A percentile compares a stretch with the other conserved stretches of the same genome.
These are phyloP conservation scores for Suncus etruscus DNA, from an alignment of 2,113 vertebrate genomes.

Conservation along the genomic window DNA sequence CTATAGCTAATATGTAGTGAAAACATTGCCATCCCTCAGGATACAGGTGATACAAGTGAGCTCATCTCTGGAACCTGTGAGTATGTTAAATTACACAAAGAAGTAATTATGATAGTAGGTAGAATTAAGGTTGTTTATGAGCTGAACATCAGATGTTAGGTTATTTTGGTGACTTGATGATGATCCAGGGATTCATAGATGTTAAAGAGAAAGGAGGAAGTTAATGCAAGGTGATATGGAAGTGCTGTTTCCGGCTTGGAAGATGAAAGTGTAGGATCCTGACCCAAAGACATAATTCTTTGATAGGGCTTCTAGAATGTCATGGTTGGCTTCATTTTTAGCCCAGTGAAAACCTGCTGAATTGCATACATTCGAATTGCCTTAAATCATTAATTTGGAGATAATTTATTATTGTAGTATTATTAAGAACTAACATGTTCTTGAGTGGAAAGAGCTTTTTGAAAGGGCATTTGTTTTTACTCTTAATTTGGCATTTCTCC, in stretches of 20 bases:
- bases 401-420: background rate
- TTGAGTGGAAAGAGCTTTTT: conserved; percentile 14
- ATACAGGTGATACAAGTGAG: background rate
- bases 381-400: background rate
- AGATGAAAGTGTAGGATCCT: background rate
- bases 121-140: background rate
- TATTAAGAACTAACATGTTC: background rate
- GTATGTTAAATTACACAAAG: background rate
- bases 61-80: background rate
- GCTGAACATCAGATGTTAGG: background rate
- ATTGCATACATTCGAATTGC: background rate
- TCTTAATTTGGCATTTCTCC: background rate
- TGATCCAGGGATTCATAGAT: background rate
- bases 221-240: background rate
- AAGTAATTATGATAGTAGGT: background rate
- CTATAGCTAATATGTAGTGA: conserved; percentile 3
- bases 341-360: background rate
- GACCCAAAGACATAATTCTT: background rate
- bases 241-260: background rate
- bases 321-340: background rate
- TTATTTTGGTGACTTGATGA: background rate
- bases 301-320: background rate
- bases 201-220: background rate
- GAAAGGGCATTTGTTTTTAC: conserved; percentile 20
- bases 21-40: no score